These are phyloP conservation scores for Ectobius pallidus DNA, from an alignment of 2,888 invertebrate genomes.

Conservation along the genomic window DNA sequence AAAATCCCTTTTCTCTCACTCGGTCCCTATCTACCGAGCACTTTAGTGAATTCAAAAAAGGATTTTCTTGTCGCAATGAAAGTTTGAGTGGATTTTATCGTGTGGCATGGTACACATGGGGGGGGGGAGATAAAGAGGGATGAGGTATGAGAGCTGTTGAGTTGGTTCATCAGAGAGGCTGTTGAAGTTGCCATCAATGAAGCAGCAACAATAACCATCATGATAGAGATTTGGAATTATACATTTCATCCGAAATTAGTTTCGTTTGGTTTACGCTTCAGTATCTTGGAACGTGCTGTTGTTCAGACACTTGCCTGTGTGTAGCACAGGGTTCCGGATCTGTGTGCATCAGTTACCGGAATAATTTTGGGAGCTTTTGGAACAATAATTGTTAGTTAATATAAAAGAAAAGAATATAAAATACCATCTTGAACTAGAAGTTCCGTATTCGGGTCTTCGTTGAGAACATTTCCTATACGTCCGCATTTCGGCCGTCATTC, in stretches of 20 bases:
- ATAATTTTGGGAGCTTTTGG: no score
- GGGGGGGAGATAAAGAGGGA: neutral
- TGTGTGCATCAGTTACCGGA: no score
- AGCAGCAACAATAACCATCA: neutral
- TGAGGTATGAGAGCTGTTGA: neutral
- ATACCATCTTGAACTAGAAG: no score
- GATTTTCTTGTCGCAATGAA: slow-evolving; percentile 44
- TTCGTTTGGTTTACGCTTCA: neutral
- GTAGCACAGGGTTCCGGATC: no score
- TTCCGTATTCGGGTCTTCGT: no score
- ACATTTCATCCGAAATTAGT: neutral
- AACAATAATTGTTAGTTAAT: no score
- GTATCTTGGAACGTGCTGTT: no score
- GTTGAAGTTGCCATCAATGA: neutral
- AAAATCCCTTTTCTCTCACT: neutral
- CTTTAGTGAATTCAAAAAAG: slow-evolving; percentile 41
- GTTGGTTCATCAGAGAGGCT: neutral
- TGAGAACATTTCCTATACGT: no score
- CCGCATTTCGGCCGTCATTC: no score
- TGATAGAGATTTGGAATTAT: neutral
- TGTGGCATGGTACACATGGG: neutral
- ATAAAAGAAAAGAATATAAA: no score
- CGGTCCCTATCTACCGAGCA: slow-evolving; percentile 24
- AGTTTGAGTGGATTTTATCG: slow-evolving; percentile 39
- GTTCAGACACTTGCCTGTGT: no score